Evolutionary conservation across 2,888 invertebrate species (phyloP).

Genomic region (Drosophila pseudotalamancana): DNA sequence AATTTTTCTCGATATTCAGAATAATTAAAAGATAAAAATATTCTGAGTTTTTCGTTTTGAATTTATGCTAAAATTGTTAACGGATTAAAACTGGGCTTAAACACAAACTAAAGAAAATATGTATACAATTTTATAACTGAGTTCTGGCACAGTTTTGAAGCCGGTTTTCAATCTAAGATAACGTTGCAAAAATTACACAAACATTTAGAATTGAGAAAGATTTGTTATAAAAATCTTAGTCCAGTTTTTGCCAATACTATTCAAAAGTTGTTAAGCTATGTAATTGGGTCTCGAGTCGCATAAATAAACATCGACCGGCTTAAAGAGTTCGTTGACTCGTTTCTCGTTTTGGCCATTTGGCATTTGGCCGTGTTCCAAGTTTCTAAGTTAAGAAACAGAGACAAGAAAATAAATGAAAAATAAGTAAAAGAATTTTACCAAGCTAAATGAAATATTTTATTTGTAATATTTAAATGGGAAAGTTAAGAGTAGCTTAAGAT

Average conservation of each 20-base stretch:
- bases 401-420: neutral
- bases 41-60: slow-evolving; percentile 11
- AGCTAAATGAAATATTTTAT: neutral
- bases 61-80: slow-evolving; percentile 8
- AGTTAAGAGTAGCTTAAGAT: too few species aligned
- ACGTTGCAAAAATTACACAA: slow-evolving; percentile 46
- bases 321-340: slow-evolving; percentile 57
- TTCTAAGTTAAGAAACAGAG: slow-evolving; percentile 5
- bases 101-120: slow-evolving; percentile 4
- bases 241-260: slow-evolving; percentile 35
- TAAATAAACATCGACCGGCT: slow-evolving; percentile 42
- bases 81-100: slow-evolving; percentile 18
- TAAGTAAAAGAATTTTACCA: neutral
- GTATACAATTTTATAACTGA: slow-evolving; percentile 21
- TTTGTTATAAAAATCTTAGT: slow-evolving; percentile 40
- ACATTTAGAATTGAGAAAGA: slow-evolving; percentile 39
- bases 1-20: too few species aligned
- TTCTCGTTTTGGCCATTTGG: slow-evolving; percentile 16
- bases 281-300: slow-evolving; percentile 63
- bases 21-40: slow-evolving; percentile 10
- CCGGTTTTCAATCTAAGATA: slow-evolving; percentile 52
- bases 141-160: slow-evolving; percentile 47
- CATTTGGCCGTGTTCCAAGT: slow-evolving; percentile 2
- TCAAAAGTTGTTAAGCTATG: slow-evolving; percentile 42
- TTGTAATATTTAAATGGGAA: too few species aligned